Conservation (phyloP, 1,140 invertebrate genomes). For the Papilio xuthus region DNA sequence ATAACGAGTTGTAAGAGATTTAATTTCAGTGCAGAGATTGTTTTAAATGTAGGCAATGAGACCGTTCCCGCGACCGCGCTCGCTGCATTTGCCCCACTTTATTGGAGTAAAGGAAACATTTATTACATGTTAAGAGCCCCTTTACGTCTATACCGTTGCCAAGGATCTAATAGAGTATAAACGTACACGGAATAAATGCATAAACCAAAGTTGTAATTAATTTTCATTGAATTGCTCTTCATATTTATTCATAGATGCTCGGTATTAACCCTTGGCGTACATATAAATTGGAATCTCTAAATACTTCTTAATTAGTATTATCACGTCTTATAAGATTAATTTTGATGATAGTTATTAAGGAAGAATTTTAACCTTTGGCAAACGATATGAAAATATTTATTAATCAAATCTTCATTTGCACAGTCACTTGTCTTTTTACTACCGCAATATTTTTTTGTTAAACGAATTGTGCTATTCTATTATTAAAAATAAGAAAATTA, state of each 20-base stretch:
- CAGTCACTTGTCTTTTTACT: no score
- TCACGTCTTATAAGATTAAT: neutral
- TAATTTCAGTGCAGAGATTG: constrained; percentile 55
- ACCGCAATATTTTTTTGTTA: neutral
- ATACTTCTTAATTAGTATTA: neutral
- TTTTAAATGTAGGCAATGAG: constrained; percentile 70
- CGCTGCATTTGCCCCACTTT: constrained; percentile 66
- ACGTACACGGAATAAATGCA: constrained; percentile 50
- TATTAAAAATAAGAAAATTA: constrained; percentile 45
- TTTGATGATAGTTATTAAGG: neutral
- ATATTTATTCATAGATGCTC: constrained; percentile 36
- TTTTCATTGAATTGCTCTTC: constrained; percentile 30
- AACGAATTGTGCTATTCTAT: neutral
- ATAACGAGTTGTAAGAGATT: constrained; percentile 40
- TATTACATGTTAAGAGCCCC: constrained; percentile 75
- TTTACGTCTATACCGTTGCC: constrained; percentile 72
- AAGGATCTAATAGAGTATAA: constrained; percentile 66
- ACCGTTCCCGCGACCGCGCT: constrained; percentile 49
- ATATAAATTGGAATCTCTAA: neutral
- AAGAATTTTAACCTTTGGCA: neutral
- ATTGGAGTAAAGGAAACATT: constrained; percentile 72
- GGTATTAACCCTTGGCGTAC: neutral
- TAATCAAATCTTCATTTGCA: neutral
- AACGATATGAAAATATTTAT: neutral
- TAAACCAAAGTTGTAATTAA: constrained; percentile 37